Base-by-base conservation (phyloP, 92 coral and sea anemone species). In the Epizoanthus illoricatus region DNA sequence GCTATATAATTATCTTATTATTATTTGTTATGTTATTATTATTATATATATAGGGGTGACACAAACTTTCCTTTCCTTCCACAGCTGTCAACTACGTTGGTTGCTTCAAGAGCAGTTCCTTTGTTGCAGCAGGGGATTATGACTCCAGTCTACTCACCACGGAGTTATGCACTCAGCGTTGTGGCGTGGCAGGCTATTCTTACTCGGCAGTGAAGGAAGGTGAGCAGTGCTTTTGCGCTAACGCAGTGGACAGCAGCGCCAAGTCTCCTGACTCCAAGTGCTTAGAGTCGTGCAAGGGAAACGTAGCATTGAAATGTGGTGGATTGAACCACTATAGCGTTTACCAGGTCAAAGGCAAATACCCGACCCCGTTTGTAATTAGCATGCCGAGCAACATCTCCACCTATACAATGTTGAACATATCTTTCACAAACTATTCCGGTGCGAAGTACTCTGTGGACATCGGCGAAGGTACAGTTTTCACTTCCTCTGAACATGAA, bases 181-280 rank as follows among this genome's bases (percentile, higher is more conserved):
- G 98, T 61, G 98, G 94, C 0, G 59, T 20, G 5, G 94, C 87
- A 5, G 89, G 88, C 7, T 70, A 84, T 80, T 65, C 69, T 0
- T 81, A 84, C 70, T 91, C 98, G 12, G 92, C 91, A 7, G 79
- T 95, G 18, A 87, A 68, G 56, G 81, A 74, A 17, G 98, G 98
- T n/a, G 80, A 79, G 57, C 93, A 91, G 83, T 95, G 98, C 86
- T 89, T 84, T 81, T 95, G 98, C 78, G 86, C 89, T 2, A 42
- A 71, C 69, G 39, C 83, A 0, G 71, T 92, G 18, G 84, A 75
- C 64, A 24, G 61, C 3, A 17, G 5, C 9, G 62, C 49, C 8
- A 86, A 87, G 64, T 60, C 71, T 15, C 88, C 81, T 7, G 89
- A 87, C 10, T 69, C 89, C 17, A 80, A 70, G 7, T 93, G 98